These are phyloP conservation scores for Enteromius viviparus DNA, from an alignment of 2,797 vertebrate species.

Conservation along the genomic window DNA sequence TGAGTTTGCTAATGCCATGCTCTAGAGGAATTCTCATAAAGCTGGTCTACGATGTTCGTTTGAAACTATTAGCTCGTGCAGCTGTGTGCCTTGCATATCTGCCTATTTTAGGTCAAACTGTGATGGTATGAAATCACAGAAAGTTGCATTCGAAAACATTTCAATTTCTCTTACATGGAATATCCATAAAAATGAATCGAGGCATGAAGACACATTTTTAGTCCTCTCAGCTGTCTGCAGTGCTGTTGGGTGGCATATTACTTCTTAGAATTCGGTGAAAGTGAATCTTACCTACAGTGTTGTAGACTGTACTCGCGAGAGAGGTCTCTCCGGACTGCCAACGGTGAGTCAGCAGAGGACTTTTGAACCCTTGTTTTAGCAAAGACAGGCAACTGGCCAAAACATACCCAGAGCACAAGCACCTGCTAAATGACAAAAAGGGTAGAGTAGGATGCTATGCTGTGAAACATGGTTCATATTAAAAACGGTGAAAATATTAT, in stretches of 20 bases:
- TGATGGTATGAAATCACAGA: not conserved
- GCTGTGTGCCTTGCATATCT: not conserved
- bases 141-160: not conserved
- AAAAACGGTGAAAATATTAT: not conserved
- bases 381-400: conserved; percentile 34
- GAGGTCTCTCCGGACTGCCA: not conserved
- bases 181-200: conserved; percentile 27
- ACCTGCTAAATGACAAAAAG: conserved; percentile 31
- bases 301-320: conserved; percentile 3
- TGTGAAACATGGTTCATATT: not conserved
- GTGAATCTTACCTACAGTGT: conserved; percentile 21
- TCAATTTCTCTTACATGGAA: not conserved
- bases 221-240: not conserved
- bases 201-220: conserved; percentile 9
- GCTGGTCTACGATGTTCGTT: not conserved
- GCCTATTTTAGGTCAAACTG: conserved; percentile 13
- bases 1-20: not conserved
- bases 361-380: conserved; percentile 50
- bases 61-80: not conserved
- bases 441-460: not conserved
- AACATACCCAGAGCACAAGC: conserved; percentile 15
- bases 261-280: conserved; percentile 1
- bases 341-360: conserved; percentile 35
- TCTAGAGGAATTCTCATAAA: not conserved
- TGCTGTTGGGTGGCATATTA: not conserved